A percentile compares a stretch with the other conserved stretches of the same genome.
phyloP scores from a whole-genome alignment of 2,113 vertebrate genomes.

The Oncorhynchus kisutch region DNA sequence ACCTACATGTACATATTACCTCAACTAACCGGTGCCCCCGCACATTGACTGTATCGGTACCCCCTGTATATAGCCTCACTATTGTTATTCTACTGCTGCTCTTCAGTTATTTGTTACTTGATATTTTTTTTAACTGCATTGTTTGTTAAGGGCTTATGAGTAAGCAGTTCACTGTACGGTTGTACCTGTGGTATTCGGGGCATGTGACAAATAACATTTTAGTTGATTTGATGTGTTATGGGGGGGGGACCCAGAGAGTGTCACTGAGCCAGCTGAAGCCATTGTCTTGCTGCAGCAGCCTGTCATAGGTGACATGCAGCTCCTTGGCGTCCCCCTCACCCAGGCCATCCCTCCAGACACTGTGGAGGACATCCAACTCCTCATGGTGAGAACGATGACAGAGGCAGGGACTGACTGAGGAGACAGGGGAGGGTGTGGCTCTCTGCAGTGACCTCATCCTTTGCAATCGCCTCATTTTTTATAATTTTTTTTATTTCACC shows the following conservation, averaged over 20 bases:
- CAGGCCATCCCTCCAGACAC: conserved; percentile 89
- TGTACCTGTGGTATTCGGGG: too few relatives aligned
- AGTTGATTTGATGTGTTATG: conserved; percentile 84
- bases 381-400: conserved; percentile 79
- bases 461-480: conserved; percentile 55
- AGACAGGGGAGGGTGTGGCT: conserved; percentile 47
- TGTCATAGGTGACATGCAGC: conserved; percentile 84
- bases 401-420: conserved; percentile 21
- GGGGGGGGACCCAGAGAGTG: conserved; percentile 87
- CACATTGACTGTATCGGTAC: too few relatives aligned
- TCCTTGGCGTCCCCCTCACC: conserved; percentile 90
- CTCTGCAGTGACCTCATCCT: conserved; percentile 67
- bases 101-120: too few relatives aligned
- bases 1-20: too few relatives aligned
- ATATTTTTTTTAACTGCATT: too few relatives aligned
- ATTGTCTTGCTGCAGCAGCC: conserved; percentile 81
- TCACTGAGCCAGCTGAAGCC: conserved; percentile 89
- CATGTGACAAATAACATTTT: too few relatives aligned
- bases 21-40: too few relatives aligned
- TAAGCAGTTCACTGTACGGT: too few relatives aligned
- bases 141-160: too few relatives aligned
- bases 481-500: too few relatives aligned
- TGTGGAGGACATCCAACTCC: conserved; percentile 88
- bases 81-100: too few relatives aligned
- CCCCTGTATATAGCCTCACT: too few relatives aligned